Conservation (phyloP, 2,888 invertebrate genomes). For the Invenusta paracnida region DNA sequence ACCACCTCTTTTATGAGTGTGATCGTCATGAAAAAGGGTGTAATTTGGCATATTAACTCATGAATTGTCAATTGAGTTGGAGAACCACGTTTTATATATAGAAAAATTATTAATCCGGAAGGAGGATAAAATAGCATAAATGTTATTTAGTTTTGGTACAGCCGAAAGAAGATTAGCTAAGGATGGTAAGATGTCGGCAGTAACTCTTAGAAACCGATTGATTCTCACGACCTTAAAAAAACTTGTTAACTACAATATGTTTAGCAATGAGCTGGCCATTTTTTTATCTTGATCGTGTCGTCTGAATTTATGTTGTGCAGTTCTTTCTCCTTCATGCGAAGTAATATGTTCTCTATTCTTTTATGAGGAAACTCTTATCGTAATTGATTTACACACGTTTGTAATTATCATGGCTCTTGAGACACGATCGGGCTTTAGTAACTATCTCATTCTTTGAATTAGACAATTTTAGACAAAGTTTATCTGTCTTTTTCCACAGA, state of each 20-base stretch:
- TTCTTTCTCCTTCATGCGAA: too few species aligned
- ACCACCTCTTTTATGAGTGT: not conserved
- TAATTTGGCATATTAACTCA: not conserved
- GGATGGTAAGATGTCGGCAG: not conserved
- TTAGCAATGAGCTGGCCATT: too few species aligned
- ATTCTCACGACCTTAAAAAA: not conserved
- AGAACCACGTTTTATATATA: not conserved
- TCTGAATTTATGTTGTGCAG: too few species aligned
- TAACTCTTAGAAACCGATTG: not conserved
- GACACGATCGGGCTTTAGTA: not conserved
- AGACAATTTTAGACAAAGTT: not conserved
- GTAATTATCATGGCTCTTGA: not conserved
- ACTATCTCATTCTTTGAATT: not conserved
- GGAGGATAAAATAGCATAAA: not conserved
- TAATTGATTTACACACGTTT: not conserved
- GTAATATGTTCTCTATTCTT: too few species aligned
- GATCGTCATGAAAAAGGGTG: not conserved
- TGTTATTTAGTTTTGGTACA: not conserved
- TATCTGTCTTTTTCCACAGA: not conserved
- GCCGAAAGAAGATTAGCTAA: not conserved
- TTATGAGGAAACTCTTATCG: too few species aligned
- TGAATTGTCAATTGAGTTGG: not conserved
- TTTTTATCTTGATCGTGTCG: too few species aligned
- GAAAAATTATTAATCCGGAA: not conserved
- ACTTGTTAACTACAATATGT: not conserved